Base-by-base conservation (phyloP, 2,888 invertebrate species). In the Drosophila pseudotakahashii region DNA sequence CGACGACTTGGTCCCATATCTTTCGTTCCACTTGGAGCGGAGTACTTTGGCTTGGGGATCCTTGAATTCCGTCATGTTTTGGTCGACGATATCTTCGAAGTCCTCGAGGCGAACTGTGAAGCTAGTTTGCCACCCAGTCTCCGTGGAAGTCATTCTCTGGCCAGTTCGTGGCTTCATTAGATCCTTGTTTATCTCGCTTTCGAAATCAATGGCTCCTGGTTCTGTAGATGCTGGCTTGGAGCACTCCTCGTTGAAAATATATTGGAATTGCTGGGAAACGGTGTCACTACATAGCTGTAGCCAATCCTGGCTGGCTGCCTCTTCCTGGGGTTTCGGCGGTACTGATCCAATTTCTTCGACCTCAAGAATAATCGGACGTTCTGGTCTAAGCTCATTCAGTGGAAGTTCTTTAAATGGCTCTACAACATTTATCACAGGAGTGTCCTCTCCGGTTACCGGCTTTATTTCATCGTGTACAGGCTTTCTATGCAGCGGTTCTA, bases 11-110 rank as follows among this genome's bases (percentile, higher is more conserved):
- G n/a, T n/a, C n/a, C n/a, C 41, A 0, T 45, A 23, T 1, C 37
- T 66, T 2, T 10, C 10, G 5, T n/a, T 23, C 37, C 58, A 44
- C 13, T 39, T 47, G 26, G 39, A 47, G 13, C 73, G 64, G 36
- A 50, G 3, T 0, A 51, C 60, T 26, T 75, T 70, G 2, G 16
- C 51, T 7, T 54, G 47, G 1, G 70, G 76, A 47, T 79, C 73
- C 7, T 68, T 60, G 32, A 60, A 66, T 30, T 78, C 58, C 1
- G 44, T 47, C 62, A 62, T 54, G 6, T 52, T 70, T 7, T 76
- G 39, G 10, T 70, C 59, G 3, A 79, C 39, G 19, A 52, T 26
- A 0, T 60, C 47, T 1, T 78, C 54, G 2, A 75, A 75, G 7
- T 50, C 53, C 5, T 62, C 44, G 16, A 79, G 48, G 11, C 63